These are phyloP conservation scores for Calliphora vicina DNA, from an alignment of 1,140 invertebrate species.

Conservation along the genomic window DNA sequence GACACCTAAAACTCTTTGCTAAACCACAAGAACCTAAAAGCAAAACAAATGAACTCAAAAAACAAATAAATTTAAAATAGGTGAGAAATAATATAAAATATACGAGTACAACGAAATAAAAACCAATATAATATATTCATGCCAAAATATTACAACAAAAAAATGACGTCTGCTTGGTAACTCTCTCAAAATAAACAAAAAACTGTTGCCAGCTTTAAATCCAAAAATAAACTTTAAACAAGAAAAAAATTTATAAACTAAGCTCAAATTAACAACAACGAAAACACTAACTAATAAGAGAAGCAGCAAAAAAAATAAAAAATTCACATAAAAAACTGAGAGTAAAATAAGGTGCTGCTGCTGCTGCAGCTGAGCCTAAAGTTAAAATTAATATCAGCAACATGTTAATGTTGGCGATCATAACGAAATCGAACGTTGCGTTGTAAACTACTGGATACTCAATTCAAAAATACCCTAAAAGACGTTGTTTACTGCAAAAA, in stretches of 20 bases:
- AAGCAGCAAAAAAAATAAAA: slow-evolving; percentile 25
- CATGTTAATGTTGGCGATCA: slow-evolving; percentile 45
- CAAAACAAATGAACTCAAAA: neutral
- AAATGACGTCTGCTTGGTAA: slow-evolving; percentile 9
- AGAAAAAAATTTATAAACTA: neutral
- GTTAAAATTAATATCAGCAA: slow-evolving; percentile 37
- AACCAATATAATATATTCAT: neutral
- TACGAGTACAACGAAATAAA: neutral
- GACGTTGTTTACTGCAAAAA: too few relatives aligned
- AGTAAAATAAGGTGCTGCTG: neutral
- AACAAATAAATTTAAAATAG: neutral
- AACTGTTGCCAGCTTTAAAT: neutral
- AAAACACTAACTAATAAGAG: neutral
- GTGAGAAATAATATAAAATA: neutral
- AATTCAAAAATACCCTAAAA: neutral
- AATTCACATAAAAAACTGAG: slow-evolving; percentile 1
- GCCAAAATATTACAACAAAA: neutral
- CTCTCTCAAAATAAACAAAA: slow-evolving; percentile 23
- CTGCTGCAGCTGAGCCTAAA: neutral
- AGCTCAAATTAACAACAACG: slow-evolving; percentile 19
- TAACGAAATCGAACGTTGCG: slow-evolving; percentile 61
- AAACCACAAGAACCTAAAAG: neutral
- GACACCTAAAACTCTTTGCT: neutral
- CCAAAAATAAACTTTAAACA: neutral
- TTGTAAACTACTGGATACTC: slow-evolving; percentile 40